Conservation (phyloP, 2,113 vertebrate species). For the Acrocephalus kingi region DNA sequence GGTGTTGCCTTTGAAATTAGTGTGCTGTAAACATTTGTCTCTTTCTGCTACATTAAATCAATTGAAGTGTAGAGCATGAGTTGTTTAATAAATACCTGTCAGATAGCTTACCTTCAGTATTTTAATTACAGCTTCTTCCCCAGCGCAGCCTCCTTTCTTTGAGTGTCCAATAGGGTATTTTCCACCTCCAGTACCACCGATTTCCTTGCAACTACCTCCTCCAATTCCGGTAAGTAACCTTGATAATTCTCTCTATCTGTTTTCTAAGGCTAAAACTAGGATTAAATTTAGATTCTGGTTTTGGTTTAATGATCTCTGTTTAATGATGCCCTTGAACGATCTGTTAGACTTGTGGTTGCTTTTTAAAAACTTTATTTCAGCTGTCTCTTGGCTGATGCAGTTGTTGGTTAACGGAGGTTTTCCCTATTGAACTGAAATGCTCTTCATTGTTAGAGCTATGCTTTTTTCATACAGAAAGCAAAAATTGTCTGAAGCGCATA, state of each 20-base stretch:
- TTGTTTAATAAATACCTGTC: not conserved
- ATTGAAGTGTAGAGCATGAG: not conserved
- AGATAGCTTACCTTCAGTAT: not conserved
- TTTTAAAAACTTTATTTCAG: not conserved
- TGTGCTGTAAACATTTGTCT: not conserved
- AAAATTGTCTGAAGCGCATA: not conserved
- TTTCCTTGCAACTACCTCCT: constrained; percentile 73
- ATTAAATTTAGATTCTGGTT: not conserved
- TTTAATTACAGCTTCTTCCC: constrained; percentile 71
- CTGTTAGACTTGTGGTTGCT: not conserved
- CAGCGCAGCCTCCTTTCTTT: constrained; percentile 74
- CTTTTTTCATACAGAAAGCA: not conserved
- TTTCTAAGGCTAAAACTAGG: not conserved
- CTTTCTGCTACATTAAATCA: not conserved
- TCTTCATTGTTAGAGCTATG: not conserved
- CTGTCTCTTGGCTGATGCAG: not conserved
- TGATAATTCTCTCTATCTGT: not conserved
- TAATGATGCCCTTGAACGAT: not conserved
- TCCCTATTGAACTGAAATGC: not conserved
- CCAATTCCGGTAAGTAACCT: constrained; percentile 76
- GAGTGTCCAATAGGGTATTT: constrained; percentile 78
- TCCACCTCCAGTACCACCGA: constrained; percentile 71
- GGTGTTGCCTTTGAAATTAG: not conserved
- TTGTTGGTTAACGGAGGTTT: not conserved
- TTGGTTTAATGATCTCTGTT: not conserved